phyloP scores from a whole-genome alignment of 2,888 invertebrate species.

The Bhutanitis thaidina region DNA sequence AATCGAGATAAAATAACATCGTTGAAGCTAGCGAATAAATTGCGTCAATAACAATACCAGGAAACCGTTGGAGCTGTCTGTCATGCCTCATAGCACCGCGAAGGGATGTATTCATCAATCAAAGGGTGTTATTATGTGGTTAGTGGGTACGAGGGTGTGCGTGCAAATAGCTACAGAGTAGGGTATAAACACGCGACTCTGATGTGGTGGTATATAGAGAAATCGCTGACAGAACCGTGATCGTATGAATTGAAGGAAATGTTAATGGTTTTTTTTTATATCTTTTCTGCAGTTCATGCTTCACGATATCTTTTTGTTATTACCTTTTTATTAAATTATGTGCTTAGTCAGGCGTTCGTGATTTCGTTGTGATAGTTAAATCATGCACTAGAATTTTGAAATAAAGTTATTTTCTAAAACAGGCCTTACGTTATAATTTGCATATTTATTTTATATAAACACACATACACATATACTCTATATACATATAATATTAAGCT shows the following conservation, averaged over 20 bases:
- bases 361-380: too few species aligned
- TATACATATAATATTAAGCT: too few species aligned
- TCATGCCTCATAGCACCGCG: conserved; percentile 26
- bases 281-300: too few species aligned
- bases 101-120: conserved; percentile 39
- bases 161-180: conserved; percentile 15
- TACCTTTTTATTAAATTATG: too few species aligned
- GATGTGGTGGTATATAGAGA: not conserved
- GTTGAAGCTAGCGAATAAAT: conserved; percentile 12
- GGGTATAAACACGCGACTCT: conserved; percentile 10
- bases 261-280: conserved; percentile 3
- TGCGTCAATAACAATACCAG: conserved; percentile 22
- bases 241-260: conserved; percentile 5
- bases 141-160: conserved; percentile 24
- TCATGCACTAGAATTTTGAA: too few species aligned
- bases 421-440: too few species aligned
- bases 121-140: conserved; percentile 37
- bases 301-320: too few species aligned
- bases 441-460: too few species aligned
- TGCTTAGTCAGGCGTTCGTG: too few species aligned
- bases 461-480: too few species aligned
- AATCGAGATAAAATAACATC: conserved; percentile 7
- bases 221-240: conserved; percentile 15
- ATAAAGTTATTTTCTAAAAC: too few species aligned
- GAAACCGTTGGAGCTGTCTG: conserved; percentile 29